Conservation (phyloP, 2,797 vertebrate species). For the Coregonus suidteri region DNA sequence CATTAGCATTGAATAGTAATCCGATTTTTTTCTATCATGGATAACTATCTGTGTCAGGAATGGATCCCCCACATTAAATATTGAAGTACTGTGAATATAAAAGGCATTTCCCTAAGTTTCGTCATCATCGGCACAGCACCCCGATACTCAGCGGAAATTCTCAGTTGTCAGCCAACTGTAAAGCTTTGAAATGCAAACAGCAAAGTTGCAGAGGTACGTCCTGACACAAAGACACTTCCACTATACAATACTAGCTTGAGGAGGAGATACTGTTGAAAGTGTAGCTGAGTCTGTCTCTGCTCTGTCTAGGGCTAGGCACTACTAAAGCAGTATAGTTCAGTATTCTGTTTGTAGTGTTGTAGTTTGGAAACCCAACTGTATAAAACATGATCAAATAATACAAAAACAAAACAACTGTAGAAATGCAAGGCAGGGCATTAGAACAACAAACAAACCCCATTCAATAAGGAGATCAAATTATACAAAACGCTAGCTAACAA, state of each 20-base stretch:
- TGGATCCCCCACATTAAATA: constrained; percentile 22
- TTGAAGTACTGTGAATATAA: constrained; percentile 18
- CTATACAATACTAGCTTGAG: neutral
- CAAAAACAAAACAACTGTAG: neutral
- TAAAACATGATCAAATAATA: neutral
- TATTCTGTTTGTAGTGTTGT: neutral
- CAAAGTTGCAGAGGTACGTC: no score
- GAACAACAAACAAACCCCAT: neutral
- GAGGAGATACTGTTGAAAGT: neutral
- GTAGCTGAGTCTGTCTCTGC: neutral
- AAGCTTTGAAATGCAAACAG: constrained; percentile 8
- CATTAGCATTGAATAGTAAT: constrained; percentile 22
- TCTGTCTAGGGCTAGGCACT: neutral
- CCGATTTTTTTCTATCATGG: neutral
- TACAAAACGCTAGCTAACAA: neutral
- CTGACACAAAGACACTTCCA: neutral
- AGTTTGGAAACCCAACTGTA: neutral
- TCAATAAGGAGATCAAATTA: neutral
- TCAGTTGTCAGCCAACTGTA: neutral
- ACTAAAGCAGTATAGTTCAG: neutral
- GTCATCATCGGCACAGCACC: constrained; percentile 29
- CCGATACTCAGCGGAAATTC: neutral
- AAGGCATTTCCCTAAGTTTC: constrained; percentile 43
- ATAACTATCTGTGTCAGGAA: neutral
- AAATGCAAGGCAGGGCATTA: neutral